Evolutionary conservation across 2,888 invertebrate species (phyloP), one percentile per base, ranked within the genome.

Genomic region (Tetheella fluctuosa): DNA sequence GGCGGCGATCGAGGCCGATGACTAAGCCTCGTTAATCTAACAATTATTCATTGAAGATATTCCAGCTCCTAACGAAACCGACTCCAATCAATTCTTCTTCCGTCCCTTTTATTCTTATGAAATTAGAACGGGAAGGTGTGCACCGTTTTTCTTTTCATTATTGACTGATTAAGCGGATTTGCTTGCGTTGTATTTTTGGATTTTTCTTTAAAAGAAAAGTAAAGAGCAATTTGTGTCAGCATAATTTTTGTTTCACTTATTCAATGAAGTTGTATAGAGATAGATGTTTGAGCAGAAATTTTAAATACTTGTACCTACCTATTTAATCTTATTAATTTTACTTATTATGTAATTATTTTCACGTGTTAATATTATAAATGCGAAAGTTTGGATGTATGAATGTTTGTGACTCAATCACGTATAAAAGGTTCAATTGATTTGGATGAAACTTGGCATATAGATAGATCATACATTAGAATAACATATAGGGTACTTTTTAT

Each of bases 21-120:
- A 88, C 86, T 89, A 83, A 87, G 88, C 82, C 80, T 81, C 85
- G 86, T 87, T 90, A 90, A 90, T 90, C 90, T 89, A 85, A 87
- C 90, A 90, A 90, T 90, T 89, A 90, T 89, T 90, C 90, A 90
- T 88, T 85, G 85, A 83, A 86, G 83, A 84, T 82, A 83, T 65
- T 71, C 70, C 68, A 20, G 48, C 66, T 68, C 73, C 76, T 71
- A 61, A 62, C 61, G 68, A 59, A 64, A 59, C 64, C 70, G 68
- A 65, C 64, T 71, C 64, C 71, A 75, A 75, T 76, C 79, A 76
- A 78, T 78, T 74, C 71, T 61, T 48, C 63, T 57, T 61, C 64
- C 64, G 53, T 66, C 74, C 68, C 74, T 71, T 71, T 70, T 65
- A 55, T 55, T 13, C 55, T 55, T 55, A 13, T 37, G 2, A 12